phyloP scores from a whole-genome alignment of 2,113 vertebrate genomes.

The Ictalurus furcatus region DNA sequence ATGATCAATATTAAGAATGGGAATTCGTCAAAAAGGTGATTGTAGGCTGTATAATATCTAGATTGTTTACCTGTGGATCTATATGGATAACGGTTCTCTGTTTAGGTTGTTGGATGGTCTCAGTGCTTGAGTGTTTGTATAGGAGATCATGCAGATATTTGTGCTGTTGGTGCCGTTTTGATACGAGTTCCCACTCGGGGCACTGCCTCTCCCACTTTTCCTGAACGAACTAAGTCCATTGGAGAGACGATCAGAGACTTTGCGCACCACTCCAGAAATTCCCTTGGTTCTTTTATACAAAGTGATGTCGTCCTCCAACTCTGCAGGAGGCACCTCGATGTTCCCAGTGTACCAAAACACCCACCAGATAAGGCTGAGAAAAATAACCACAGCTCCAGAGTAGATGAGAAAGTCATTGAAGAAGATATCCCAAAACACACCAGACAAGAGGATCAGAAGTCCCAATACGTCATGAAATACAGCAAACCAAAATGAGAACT shows the following conservation, averaged over 20 bases:
- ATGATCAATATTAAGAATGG: neutral
- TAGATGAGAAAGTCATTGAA: conserved; percentile 87
- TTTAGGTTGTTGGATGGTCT: conserved; percentile 42
- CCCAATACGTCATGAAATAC: conserved; percentile 83
- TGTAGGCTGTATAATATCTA: neutral
- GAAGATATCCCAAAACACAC: conserved; percentile 76
- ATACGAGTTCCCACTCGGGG: neutral
- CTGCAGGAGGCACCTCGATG: conserved; percentile 79
- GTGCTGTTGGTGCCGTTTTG: neutral
- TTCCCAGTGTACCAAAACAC: conserved; percentile 93
- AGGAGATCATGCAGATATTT: conserved; percentile 56
- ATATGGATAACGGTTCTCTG: conserved; percentile 65
- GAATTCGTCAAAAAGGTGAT: neutral
- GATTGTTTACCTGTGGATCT: conserved; percentile 50
- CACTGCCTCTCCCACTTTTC: conserved; percentile 45
- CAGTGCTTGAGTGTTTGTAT: conserved; percentile 5
- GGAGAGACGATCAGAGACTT: conserved; percentile 64
- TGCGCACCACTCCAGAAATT: conserved; percentile 56
- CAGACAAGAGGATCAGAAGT: conserved; percentile 75
- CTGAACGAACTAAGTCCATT: conserved; percentile 64
- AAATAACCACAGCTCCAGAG: conserved; percentile 81
- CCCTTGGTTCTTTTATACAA: conserved; percentile 55
- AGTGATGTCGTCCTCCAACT: conserved; percentile 74
- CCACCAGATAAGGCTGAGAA: conserved; percentile 93
- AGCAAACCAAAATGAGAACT: conserved; percentile 85